These are phyloP conservation scores for Mormoops blainvillei DNA, from an alignment of 2,113 vertebrate species.

Conservation along the genomic window DNA sequence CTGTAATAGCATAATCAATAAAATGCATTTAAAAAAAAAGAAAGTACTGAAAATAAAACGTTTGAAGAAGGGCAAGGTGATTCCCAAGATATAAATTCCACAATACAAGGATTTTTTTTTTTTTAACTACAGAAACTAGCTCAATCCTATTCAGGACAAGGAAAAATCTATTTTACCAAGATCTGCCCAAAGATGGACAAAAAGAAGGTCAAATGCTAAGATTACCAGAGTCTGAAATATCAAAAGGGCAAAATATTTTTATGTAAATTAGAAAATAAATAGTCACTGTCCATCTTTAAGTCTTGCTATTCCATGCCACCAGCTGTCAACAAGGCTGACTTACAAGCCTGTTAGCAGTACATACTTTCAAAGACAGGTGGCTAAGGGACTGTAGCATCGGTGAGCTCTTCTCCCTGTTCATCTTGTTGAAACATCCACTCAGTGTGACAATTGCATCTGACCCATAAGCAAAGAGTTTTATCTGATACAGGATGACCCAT, in stretches of 20 bases:
- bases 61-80: background rate
- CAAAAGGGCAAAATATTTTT: background rate
- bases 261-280: background rate
- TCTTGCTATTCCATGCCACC: constrained; percentile 32
- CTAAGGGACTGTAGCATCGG: constrained; percentile 8
- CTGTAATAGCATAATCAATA: no score
- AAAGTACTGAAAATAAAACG: background rate
- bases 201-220: background rate
- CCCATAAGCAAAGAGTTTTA: constrained; percentile 85
- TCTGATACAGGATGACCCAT: constrained; percentile 90
- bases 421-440: constrained; percentile 79
- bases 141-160: background rate
- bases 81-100: background rate
- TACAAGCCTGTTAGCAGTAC: background rate
- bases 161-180: background rate
- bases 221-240: background rate
- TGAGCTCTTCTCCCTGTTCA: background rate
- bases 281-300: background rate
- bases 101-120: background rate
- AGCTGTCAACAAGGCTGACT: constrained; percentile 71
- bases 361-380: constrained; percentile 13
- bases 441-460: constrained; percentile 87
- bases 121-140: background rate
- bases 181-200: background rate
- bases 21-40: no score